Evolutionary conservation across 2,113 vertebrate genomes (phyloP), one percentile per base, ranked within the genome.

Genomic region (Podarcis muralis): DNA sequence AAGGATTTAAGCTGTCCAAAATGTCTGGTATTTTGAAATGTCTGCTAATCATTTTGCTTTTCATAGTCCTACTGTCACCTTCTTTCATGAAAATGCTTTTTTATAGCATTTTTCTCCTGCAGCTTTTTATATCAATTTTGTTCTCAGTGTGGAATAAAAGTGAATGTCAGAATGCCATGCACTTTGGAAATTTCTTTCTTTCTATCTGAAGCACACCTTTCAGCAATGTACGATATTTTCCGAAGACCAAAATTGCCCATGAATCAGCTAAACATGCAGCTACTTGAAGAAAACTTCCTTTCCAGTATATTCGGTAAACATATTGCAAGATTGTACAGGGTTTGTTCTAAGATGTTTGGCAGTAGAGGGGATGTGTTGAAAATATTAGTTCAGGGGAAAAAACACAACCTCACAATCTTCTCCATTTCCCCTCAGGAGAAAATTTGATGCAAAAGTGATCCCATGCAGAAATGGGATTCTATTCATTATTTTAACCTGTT

Each of bases 41-140:
- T 79, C 68, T 30, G 62, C 83, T 83, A 85, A 11, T 2, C 65
- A 89, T 91, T 88, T 93, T n/a, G 91, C 30, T 94, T 90, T 94
- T 81, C 69, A 89, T 20, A 83, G 92, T 92, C 92, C 81, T 68
- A 72, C 91, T 90, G 16, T 89, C 65, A 0, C 0, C 91, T 68
- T 86, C 77, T 25, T 92, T 0, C 0, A 83, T 91, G 23, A 66
- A 89, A 83, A 59, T 3, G 2, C 12, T 90, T 91, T 90, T 89
- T 86, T 84, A 40, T 62, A 30, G 23, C 30, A 2, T 40, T 86
- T 8, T 85, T 88, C 43, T 69, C 92, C 87, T 81, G 71, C 62
- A 90, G 85, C 79, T 88, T 89, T 87, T 48, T 40, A 68, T 90
- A 72, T 2, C 20, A 87, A 11, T 72, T 86, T 35, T 35, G 6